Evolutionary conservation across 35 echinoderm and acorn worm species (phyloP).

Genomic region (Apostichopus parvimensis): DNA sequence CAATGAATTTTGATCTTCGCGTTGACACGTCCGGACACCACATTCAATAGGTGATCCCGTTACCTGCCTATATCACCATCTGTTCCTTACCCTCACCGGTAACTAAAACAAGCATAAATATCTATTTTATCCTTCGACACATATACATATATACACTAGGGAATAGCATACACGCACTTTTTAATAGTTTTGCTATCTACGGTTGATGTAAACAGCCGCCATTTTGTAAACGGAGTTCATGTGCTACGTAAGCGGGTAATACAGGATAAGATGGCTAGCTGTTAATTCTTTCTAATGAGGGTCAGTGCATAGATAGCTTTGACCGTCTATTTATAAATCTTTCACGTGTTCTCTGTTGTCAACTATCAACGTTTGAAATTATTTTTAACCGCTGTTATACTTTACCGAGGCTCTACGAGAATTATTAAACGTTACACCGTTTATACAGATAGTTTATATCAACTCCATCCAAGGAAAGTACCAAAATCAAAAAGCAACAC

Average conservation of each 20-base stretch:
- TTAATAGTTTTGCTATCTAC: conserved; percentile 21
- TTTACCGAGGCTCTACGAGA: too few relatives aligned
- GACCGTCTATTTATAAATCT: not conserved
- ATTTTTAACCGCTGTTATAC: too few relatives aligned
- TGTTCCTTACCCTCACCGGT: conserved; percentile 9
- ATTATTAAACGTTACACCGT: too few relatives aligned
- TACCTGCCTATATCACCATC: conserved; percentile 23
- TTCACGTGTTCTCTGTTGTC: not conserved
- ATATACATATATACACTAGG: conserved; percentile 1
- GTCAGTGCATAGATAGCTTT: not conserved
- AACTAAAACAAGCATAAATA: conserved; percentile 34
- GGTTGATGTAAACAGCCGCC: conserved; percentile 38
- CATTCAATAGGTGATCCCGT: conserved; percentile 14
- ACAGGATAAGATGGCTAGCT: not conserved
- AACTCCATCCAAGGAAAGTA: too few relatives aligned
- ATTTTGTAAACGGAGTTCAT: conserved; percentile 7
- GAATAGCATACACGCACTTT: conserved; percentile 2
- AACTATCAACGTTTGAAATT: not conserved
- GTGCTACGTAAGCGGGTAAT: not conserved
- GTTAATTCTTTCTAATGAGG: not conserved
- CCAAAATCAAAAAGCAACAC: too few relatives aligned
- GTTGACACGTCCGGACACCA: conserved; percentile 34
- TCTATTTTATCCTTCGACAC: not conserved
- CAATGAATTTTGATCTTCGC: conserved; percentile 41
- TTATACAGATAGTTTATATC: too few relatives aligned